Base-by-base conservation (phyloP, 2,797 vertebrate genomes). In the Pangasius sanitwongsei region DNA sequence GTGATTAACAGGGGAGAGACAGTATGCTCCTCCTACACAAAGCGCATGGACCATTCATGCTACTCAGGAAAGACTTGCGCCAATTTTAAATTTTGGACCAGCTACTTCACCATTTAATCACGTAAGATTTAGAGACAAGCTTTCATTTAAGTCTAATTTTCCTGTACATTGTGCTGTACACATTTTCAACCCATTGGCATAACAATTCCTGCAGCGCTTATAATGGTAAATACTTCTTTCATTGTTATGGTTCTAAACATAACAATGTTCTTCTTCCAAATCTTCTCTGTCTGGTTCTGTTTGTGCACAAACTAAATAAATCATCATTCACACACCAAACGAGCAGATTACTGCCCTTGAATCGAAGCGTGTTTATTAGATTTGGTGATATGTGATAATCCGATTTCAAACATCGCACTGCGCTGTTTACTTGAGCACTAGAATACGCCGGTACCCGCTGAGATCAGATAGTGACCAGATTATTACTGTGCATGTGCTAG, bases 381-480 rank as follows among this genome's bases (percentile, higher is more conserved):
- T 67, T 23, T 69, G 6, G 15, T 20, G n/a, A 84, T 53, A 31
- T 6, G 41, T 8, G 44, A 12, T 69, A 84, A 69, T 84, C 82
- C 63, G 61, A 67, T 84, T 67, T 67, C 16, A 20, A 69, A 67
- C 44, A 25, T 83, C 23, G 25, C 23, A 11, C 44, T 50, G 63
- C 20, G 28, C 44, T 84, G 83, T 84, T 50, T 84, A 67, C 83
- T 84, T 31, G 25, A 65, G 82, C 41, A 18, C 59, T 65, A 2
- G 16, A 53, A 53, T 69, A 53, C n/a, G 44, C 83, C 44, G 44
- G 16, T n/a, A 50, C 82, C 25, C 6, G 16, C 63, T 84, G 83
- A 5, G 83, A 84, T 67, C 44, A 20, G 44, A 84, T 50, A 69
- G 41, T 34, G 28, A 69, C 69, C 83, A 23, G 83, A 84, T 69